Percentiles rank a stretch among this genome's conserved stretches.
These are phyloP conservation scores for Minunthozetes semirufus DNA, from an alignment of 2,888 invertebrate species.

Conservation along the genomic window DNA sequence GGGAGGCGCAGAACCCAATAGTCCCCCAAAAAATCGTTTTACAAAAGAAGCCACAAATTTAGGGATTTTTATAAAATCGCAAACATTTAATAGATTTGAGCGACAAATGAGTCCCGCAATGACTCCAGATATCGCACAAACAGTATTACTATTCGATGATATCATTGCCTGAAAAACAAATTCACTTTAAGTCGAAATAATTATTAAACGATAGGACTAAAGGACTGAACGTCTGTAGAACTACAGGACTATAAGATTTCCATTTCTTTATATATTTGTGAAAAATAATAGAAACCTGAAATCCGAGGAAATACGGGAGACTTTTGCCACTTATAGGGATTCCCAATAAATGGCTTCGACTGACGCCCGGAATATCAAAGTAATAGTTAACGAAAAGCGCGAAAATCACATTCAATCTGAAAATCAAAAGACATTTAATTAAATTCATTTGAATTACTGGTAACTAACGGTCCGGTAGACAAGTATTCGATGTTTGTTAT, in stretches of 20 bases:
- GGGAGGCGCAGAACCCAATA: slow-evolving; percentile 49
- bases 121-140: slow-evolving; percentile 30
- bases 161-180: slow-evolving; percentile 38
- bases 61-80: slow-evolving; percentile 46
- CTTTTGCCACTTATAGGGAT: slow-evolving; percentile 55
- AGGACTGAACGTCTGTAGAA: no score
- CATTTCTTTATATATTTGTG: no score
- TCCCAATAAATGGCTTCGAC: slow-evolving; percentile 51
- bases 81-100: slow-evolving; percentile 48
- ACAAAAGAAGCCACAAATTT: slow-evolving; percentile 47
- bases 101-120: slow-evolving; percentile 51
- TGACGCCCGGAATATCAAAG: slow-evolving; percentile 53
- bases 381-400: slow-evolving; percentile 54
- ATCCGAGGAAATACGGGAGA: slow-evolving; percentile 53
- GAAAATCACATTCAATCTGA: slow-evolving; percentile 51
- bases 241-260: no score
- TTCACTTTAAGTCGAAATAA: background rate
- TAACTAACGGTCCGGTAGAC: slow-evolving; percentile 54
- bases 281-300: slow-evolving; percentile 49
- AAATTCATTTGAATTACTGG: background rate
- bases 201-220: no score
- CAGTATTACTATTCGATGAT: slow-evolving; percentile 31
- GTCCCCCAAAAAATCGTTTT: slow-evolving; percentile 48
- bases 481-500: slow-evolving; percentile 48
- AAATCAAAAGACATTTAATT: slow-evolving; percentile 21